These are phyloP conservation scores for Dendrocincla tyrannina DNA, from an alignment of 2,797 vertebrate species.

Conservation along the genomic window DNA sequence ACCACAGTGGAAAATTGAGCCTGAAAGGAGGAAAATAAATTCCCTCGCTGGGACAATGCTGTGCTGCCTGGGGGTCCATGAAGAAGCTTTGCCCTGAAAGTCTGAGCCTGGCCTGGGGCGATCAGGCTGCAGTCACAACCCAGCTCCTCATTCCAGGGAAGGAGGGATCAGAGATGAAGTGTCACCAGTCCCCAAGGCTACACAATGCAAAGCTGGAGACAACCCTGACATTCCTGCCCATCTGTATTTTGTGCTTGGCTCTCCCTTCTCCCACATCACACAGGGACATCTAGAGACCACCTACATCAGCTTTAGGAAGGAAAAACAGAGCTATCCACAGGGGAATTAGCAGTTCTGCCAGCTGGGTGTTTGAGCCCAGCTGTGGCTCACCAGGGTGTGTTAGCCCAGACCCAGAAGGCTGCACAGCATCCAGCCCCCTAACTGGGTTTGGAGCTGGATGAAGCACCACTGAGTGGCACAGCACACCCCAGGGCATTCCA, in stretches of 20 bases:
- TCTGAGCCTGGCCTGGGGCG: not conserved
- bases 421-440: not conserved
- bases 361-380: not conserved
- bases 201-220: not conserved
- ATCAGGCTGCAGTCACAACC: not conserved
- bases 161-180: not conserved
- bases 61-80: not conserved
- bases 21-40: not conserved
- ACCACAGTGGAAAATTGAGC: not conserved
- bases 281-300: not conserved
- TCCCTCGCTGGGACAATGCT: not conserved
- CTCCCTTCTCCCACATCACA: not conserved
- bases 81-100: not conserved
- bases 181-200: not conserved
- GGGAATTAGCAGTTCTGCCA: not conserved
- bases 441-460: not conserved
- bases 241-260: not conserved
- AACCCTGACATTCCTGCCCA: not conserved
- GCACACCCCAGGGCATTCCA: not conserved
- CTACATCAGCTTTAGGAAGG: fast-evolving
- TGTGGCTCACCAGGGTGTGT: not conserved
- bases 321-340: not conserved
- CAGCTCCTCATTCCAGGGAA: not conserved
- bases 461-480: fast-evolving
- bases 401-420: not conserved